Base-by-base conservation (phyloP, 2,113 vertebrate species). In the Grus americana region DNA sequence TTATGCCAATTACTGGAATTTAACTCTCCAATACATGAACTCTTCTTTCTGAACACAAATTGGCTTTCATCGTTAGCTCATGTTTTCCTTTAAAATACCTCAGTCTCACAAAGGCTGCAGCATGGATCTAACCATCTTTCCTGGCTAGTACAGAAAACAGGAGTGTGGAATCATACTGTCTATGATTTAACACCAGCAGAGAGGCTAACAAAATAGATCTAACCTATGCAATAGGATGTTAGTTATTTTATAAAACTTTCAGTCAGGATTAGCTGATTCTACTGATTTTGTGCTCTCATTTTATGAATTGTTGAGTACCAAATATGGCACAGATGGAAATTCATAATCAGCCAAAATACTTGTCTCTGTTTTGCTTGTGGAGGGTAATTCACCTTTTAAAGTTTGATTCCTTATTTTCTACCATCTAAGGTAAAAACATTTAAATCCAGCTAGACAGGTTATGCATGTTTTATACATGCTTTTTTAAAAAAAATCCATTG, bases 181-280 rank as follows among this genome's bases (percentile, higher is more conserved):
- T n/a, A 6, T 15, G 4, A 5, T 8, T 32, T 59, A 58, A 54
- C 10, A 68, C 2, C 12, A 29, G 15, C 24, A 84, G 24, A 34
- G 15, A 70, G 18, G 12, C 15, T 36, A 79, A 52, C 9, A 72
- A 79, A 40, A 22, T 6, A 68, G 24, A 40, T 10, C 7, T 78
- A 55, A 54, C 3, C 30, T n/a, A 16, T 13, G 13, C 0, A 1
- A 21, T 24, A 47, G 30, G 8, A 10, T 22, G 15, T 8, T 19
- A 72, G 8, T n/a, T 66, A 65, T 46, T 54, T 79, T 38, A 23
- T 4, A 46, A 22, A 13, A 27, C 15, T 50, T 57, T 26, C 61
- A 22, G 15, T 70, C 22, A 42, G 24, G 30, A 27, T 34, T 12
- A 83, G 26, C 3, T 40, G 15, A 26, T 70, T 58, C 14, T 49